Base-by-base conservation (phyloP, 2,113 vertebrate species). In the Gorsachius goisagi region DNA sequence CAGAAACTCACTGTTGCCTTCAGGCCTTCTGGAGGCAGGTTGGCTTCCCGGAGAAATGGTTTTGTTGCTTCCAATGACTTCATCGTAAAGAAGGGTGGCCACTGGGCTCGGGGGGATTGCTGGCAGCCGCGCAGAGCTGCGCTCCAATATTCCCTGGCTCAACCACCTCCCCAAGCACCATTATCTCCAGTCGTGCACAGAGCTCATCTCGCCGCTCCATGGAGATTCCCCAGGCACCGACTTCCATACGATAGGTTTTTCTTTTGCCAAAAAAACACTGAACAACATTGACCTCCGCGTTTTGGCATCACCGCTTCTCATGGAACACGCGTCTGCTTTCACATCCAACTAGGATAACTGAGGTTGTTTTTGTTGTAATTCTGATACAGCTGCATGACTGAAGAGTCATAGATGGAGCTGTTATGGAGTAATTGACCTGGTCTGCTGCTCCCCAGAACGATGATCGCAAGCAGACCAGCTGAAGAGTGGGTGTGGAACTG, bases 211-310 rank as follows among this genome's bases (percentile, higher is more conserved):
- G 1, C 69, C 23, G 6, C 94, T 86, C 58, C 33, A 26, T 45
- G 67, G n/a, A 87, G 95, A 84, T 92, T 91, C 96, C 95, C 95
- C 87, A 96, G 95, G 94, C 95, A 94, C 92, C 78, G 18, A 84
- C 95, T 95, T 96, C 95, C 93, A 90, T 11, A 79, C 49, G 59
- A 49, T 21, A 5, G 90, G 44, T 3, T 88, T 47, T 52, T 44
- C 74, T 18, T 47, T 49, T 95, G 96, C 96, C 96, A 96, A 75
- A 73, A 73, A 90, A 96, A 66, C 84, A 28, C 87, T 72, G 93
- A 95, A 13, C 33, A 62, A 89, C 96, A n/a, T 49, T 30, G 96
- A 95, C 95, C 96, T 96, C 86, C 90, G 39, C 55, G 67, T 97
- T 96, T 89, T 97, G 96, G 96, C 96, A 91, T 39, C 67, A 44